Percentiles rank a stretch among this genome's conserved stretches.
Conservation (phyloP, 64 coral and sea anemone species). For the Stichodactyla helianthus region DNA sequence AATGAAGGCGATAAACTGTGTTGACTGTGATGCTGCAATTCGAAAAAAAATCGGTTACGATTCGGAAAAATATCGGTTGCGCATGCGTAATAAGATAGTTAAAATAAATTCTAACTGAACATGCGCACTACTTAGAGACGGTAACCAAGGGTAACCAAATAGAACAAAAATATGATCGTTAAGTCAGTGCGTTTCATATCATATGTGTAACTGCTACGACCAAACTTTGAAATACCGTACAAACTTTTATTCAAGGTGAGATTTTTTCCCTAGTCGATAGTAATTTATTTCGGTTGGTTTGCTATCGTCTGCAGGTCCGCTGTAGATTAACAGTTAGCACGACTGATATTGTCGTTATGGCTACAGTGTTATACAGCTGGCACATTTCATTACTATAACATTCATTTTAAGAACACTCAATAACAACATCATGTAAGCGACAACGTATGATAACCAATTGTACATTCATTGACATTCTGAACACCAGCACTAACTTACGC, state of each 20-base stretch:
- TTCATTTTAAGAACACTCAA: not conserved
- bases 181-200: too few relatives aligned
- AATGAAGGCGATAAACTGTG: too few relatives aligned
- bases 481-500: not conserved
- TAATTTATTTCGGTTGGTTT: not conserved
- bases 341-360: not conserved
- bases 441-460: not conserved
- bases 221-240: too few relatives aligned
- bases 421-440: not conserved
- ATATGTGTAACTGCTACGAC: too few relatives aligned
- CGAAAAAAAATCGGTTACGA: not conserved
- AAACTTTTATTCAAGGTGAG: not conserved
- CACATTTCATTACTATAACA: not conserved
- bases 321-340: not conserved
- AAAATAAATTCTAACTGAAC: too few relatives aligned
- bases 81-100: too few relatives aligned
- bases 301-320: not conserved
- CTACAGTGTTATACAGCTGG: not conserved
- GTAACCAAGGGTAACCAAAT: too few relatives aligned
- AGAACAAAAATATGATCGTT: too few relatives aligned
- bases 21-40: too few relatives aligned
- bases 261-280: not conserved
- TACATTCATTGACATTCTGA: not conserved
- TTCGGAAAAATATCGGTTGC: not conserved
- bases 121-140: too few relatives aligned